phyloP scores from a whole-genome alignment of 2,113 vertebrate species.

The Lagopus leucura region DNA sequence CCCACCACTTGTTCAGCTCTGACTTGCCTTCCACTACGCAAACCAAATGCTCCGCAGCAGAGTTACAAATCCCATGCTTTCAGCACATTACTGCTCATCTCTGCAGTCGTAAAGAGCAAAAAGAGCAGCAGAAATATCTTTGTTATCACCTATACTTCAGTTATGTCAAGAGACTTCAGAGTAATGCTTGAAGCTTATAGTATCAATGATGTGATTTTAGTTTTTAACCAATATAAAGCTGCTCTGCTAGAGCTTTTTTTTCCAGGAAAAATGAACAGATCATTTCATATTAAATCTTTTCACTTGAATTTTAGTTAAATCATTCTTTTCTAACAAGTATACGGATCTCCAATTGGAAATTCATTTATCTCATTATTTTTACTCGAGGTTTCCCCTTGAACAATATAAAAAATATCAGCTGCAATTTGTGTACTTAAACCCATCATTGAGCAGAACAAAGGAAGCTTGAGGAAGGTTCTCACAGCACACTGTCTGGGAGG shows the following conservation, averaged over 20 bases:
- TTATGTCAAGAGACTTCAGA: not conserved
- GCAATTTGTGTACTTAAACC: not conserved
- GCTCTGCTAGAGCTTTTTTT: slow-evolving; percentile 38
- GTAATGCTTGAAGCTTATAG: slow-evolving; percentile 15
- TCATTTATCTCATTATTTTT: slow-evolving; percentile 46
- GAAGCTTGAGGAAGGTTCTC: not conserved
- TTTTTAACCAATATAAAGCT: slow-evolving; percentile 23
- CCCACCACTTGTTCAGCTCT: not conserved
- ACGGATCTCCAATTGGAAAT: slow-evolving; percentile 33
- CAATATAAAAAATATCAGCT: not conserved
- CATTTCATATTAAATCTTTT: slow-evolving; percentile 20
- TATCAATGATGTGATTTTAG: not conserved
- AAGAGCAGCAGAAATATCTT: not conserved
- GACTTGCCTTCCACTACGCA: not conserved
- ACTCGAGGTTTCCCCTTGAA: slow-evolving; percentile 2
- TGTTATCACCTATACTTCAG: not conserved
- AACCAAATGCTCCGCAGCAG: not conserved
- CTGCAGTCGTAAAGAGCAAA: not conserved
- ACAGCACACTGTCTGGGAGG: not conserved
- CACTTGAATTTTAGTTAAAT: slow-evolving; percentile 50
- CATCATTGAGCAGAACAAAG: not conserved
- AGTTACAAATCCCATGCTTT: not conserved
- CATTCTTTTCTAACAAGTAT: not conserved
- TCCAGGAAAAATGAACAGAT: slow-evolving; percentile 23
- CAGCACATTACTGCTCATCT: not conserved